Base-by-base conservation (phyloP, 2,888 invertebrate species). In the Orthosia incerta region DNA sequence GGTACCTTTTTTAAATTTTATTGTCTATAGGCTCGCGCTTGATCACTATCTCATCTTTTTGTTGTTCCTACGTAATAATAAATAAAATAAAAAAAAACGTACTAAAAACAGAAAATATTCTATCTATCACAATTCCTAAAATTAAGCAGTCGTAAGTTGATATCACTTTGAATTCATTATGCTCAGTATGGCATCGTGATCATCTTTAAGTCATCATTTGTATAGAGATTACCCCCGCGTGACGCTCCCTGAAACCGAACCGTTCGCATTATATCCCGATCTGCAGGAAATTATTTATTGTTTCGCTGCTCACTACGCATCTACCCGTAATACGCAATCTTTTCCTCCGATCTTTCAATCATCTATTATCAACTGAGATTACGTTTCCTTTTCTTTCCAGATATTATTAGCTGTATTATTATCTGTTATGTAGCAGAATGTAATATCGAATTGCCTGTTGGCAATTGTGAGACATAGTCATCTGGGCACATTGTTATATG, bases 331-430 rank as follows among this genome's bases (percentile, higher is more conserved):
- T 84, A 68, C 79, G 74, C 72, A 74, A 74, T 74, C 68, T 72
- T 68, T 65, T 73, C 63, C 67, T 75, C 63, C 79, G 73, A 86
- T 83, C 86, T 83, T 83, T 85, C 86, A 87, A 85, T 86, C 87
- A 85, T 87, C 75, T 85, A 73, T 77, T 81, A 85, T 77, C 81
- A 74, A 77, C 79, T 63, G 79, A 85, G 87, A 86, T 87, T 87
- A 87, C 83, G 66, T 85, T 87, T 85, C 76, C 74, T 75, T 80
- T 74, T 76, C 74, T 72, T 67, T 57, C 53, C 55, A 71, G 64
- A 85, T 81, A 64, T 79, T 77, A 84, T 80, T 82, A 76, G 69
- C 65, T 74, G 59, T 66, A 78, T 71, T 69, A 73, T 76, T 75
- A 77, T 68, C 51, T 70, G 55, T 57, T 77, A 61, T 60, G 59